phyloP scores from a whole-genome alignment of 92 coral and sea anemone species.

The Epizoanthus fatuus region DNA sequence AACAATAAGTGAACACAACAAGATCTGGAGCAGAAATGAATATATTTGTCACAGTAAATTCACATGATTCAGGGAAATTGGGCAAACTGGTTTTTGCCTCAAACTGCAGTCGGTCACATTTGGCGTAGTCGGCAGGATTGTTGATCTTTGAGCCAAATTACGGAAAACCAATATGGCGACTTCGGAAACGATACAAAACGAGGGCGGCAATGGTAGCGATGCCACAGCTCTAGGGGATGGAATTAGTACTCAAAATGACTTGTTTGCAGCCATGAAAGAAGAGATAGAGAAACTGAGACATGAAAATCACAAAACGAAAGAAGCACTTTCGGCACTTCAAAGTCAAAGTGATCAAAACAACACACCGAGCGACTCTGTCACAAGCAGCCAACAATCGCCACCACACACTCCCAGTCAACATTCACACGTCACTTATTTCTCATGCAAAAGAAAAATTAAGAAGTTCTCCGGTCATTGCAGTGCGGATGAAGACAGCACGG shows the following conservation, averaged over 20 bases:
- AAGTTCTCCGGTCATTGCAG: conserved; percentile 6
- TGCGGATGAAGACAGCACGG: conserved; percentile 40
- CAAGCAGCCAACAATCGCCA: neutral
- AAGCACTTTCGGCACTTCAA: conserved; percentile 10
- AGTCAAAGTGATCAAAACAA: neutral
- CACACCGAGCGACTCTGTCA: neutral
- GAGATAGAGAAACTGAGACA: conserved; percentile 10
- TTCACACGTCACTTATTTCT: conserved; percentile 5
- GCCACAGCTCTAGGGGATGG: conserved; percentile 18
- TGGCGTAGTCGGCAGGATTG: no score
- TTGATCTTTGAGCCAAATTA: neutral
- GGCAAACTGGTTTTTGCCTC: neutral
- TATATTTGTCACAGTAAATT: no score
- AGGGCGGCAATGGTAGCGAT: conserved; percentile 26
- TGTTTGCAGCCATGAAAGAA: conserved; percentile 7
- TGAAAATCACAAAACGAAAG: conserved; percentile 24
- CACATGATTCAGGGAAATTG: no score
- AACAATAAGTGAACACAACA: no score
- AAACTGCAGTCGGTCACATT: conserved; percentile 20
- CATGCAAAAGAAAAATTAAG: conserved; percentile 25
- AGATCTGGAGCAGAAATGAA: no score
- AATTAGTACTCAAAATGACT: conserved; percentile 1
- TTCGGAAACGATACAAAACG: conserved; percentile 21
- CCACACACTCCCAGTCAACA: no score
- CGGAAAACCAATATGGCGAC: conserved; percentile 14